These are phyloP conservation scores for Gymnopithys bicolor DNA, from an alignment of 2,797 vertebrate species.

Conservation along the genomic window DNA sequence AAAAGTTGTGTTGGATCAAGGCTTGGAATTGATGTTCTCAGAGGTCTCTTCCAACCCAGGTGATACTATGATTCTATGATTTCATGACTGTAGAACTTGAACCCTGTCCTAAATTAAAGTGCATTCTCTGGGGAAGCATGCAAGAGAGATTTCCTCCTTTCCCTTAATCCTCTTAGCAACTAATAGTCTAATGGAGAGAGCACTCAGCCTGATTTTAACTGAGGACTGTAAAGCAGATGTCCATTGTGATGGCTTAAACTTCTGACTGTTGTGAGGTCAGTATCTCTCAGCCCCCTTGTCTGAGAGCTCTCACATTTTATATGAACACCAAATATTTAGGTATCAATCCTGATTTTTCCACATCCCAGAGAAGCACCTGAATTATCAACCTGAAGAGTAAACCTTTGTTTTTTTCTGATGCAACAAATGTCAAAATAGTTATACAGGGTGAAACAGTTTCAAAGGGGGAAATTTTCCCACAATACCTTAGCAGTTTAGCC, in stretches of 20 bases:
- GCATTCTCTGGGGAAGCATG: background rate
- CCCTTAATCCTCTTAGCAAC: background rate
- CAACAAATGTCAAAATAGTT: background rate
- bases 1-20: no score
- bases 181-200: background rate
- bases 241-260: background rate
- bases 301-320: background rate
- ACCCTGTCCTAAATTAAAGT: background rate
- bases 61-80: no score
- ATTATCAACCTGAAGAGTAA: background rate
- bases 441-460: background rate
- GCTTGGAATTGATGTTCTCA: no score
- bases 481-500: background rate
- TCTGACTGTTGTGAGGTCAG: background rate
- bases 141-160: background rate
- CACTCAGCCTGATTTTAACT: background rate
- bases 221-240: background rate
- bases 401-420: background rate
- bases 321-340: background rate
- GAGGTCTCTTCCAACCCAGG: no score
- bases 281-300: background rate
- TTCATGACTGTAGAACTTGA: background rate
- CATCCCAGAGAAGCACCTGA: background rate
- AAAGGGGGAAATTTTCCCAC: background rate
- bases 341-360: background rate